A percentile compares a stretch with the other conserved stretches of the same genome.
Evolutionary conservation across 2,888 invertebrate genomes (phyloP).

Genomic region (Tetanocera ferruginea): DNA sequence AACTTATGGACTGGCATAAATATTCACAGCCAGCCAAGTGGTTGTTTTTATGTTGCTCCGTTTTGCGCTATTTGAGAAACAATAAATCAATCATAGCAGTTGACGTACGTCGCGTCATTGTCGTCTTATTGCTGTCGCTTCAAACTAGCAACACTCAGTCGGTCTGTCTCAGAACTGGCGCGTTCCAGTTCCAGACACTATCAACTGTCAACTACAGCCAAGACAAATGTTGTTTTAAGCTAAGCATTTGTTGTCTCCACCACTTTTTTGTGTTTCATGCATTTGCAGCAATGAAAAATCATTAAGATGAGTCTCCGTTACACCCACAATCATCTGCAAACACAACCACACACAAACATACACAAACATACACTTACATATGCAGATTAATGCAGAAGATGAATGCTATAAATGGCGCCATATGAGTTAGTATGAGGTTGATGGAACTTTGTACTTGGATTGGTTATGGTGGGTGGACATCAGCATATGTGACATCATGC

Average conservation of each 20-base stretch:
- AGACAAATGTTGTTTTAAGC: conserved; percentile 43
- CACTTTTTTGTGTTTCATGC: neutral
- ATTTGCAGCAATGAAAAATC: conserved; percentile 11
- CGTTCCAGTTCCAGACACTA: conserved; percentile 4
- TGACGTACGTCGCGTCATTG: conserved; percentile 41
- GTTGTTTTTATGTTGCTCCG: conserved; percentile 1
- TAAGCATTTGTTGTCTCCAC: conserved; percentile 24
- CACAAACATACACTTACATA: conserved; percentile 10
- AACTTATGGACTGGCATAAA: neutral
- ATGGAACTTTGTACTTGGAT: neutral
- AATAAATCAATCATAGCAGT: conserved; percentile 61
- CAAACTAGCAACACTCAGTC: neutral
- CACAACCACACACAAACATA: neutral
- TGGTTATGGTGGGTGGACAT: conserved; percentile 33
- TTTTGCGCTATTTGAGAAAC: conserved; percentile 29
- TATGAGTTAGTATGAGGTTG: neutral
- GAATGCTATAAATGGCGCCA: conserved; percentile 3
- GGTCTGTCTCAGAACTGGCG: neutral
- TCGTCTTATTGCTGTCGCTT: conserved; percentile 6
- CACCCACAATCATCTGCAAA: neutral
- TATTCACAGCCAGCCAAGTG: conserved; percentile 1
- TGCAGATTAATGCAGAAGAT: conserved; percentile 35
- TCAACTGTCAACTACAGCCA: neutral
- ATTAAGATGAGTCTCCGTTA: conserved; percentile 13
- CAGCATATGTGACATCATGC: conserved; percentile 8